Evolutionary conservation across 2,888 invertebrate genomes (phyloP), one percentile per base, ranked within the genome.

Genomic region (Empis stercorea): DNA sequence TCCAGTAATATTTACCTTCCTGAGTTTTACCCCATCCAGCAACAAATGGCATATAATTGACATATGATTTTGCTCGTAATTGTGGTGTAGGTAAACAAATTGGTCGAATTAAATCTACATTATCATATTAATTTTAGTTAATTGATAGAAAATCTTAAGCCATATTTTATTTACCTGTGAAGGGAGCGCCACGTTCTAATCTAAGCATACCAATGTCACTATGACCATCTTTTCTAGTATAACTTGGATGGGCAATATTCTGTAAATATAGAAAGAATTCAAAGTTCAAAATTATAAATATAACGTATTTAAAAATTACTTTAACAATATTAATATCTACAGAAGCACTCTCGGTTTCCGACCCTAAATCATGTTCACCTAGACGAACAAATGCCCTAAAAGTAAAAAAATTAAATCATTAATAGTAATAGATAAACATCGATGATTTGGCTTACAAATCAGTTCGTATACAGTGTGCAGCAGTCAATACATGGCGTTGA

Each of bases 181-280:
- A 79, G 2, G 66, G 55, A 0, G 80, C 76, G 2, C 78, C 73
- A 1, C 65, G 59, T 4, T 72, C 68, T 44, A 89, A 65, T 48
- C 76, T 75, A 0, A 93, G 63, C 2, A 94, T 62, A 0, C 84
- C 91, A 48, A 94, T 82, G 62, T 94, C 93, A 57, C 84, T 83
- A 42, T 76, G 77, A 56, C 75, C 81, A 17, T 74, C 64, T 1
- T 50, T 48, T 2, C 48, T 40, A 43, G 57, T 60, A 32, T 69
- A 68, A 1, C 56, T 30, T 0, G 64, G 56, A 58, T 69, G 61
- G n/a, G n/a, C n/a, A n/a, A n/a, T n/a, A 5, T 46, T 16, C 10
- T 55, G 55, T n/a, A 17, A 50, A 66, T 66, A 43, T 14, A 44
- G 45, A 42, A 36, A 10, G 10, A 43, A 13, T 16, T 17, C 44